phyloP scores from a whole-genome alignment of 2,888 invertebrate genomes.

The Ennomos fuscantarius region DNA sequence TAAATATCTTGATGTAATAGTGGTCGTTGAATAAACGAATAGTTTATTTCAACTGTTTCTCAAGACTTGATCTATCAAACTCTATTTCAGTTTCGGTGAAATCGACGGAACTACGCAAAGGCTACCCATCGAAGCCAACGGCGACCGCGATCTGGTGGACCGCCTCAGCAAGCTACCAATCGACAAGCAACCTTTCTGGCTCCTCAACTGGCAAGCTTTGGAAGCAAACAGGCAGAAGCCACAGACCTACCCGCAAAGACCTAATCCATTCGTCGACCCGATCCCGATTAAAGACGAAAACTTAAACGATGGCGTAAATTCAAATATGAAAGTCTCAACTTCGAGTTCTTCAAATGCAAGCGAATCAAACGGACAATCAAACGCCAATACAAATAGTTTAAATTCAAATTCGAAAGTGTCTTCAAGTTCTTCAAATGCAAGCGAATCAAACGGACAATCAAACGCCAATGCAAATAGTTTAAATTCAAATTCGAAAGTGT shows the following conservation, averaged over 20 bases:
- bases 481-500: too few relatives aligned
- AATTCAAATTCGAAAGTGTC: too few relatives aligned
- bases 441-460: conserved; percentile 10
- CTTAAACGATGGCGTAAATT: conserved; percentile 5
- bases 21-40: too few relatives aligned
- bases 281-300: too few relatives aligned
- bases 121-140: conserved; percentile 88
- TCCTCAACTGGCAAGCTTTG: conserved; percentile 88
- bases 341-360: conserved; percentile 5
- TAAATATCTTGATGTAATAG: too few relatives aligned
- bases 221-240: conserved; percentile 83
- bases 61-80: too few relatives aligned
- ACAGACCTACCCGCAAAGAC: conserved; percentile 66
- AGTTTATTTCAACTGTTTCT: too few relatives aligned
- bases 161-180: conserved; percentile 87
- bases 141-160: conserved; percentile 86
- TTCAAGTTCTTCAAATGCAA: conserved; percentile 3
- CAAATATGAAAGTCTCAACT: conserved; percentile 13
- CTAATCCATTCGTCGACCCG: conserved; percentile 56
- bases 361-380: conserved; percentile 10
- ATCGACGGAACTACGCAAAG: conserved; percentile 60
- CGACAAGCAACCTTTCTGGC: conserved; percentile 90
- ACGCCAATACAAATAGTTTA: too few relatives aligned
- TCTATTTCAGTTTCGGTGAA: conserved; percentile 63
- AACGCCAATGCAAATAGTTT: too few relatives aligned